Base-by-base conservation (phyloP, 2,113 vertebrate genomes). In the Tursiops truncatus region DNA sequence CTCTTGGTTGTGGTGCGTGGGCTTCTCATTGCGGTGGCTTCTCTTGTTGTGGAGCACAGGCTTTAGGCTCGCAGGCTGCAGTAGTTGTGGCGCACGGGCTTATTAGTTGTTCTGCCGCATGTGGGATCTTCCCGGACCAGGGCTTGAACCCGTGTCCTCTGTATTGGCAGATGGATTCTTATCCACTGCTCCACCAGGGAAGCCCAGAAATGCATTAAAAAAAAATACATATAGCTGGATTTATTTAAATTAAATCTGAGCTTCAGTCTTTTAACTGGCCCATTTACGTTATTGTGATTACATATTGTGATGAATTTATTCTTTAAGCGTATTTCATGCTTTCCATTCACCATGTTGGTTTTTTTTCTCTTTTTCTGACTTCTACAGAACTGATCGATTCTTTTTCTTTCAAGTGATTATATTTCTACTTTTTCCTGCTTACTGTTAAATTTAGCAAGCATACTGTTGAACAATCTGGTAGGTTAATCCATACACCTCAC, bases 201-300 rank as follows among this genome's bases (percentile, higher is more conserved):
- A 53, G 50, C 50, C 50, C 50, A 53, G 50, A 53, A 53, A 53
- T 53, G 50, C 50, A 53, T 53, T 53, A 15, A 53, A 70, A 9
- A 31, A 85, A 36, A 62, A 7, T 38, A 53, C 11, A 11, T 70
- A 50, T 25, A 38, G 15, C 10, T 91, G 12, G 5, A 68, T 76
- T 92, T 90, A 60, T 67, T 96, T 92, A 89, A 93, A 84, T 91
- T 80, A 95, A 92, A 86, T 85, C 21, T 79, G 71, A 95, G 65
- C 90, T 63, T 83, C 50, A 33, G 84, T 38, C 50, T 93, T 95
- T 80, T 81, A 89, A 68, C 20, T 53, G 20, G 36, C 25, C 23
- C 44, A 41, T 92, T 82, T 80, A 91, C 17, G 71, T 71, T 77
- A 56, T 25, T 87, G 26, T 63, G n/a, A 95, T 91, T 95, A 44